Percentiles rank a stretch among this genome's conserved stretches.
These are phyloP conservation scores for Trichonephila clavata DNA, from an alignment of 1,140 invertebrate species.

Conservation along the genomic window DNA sequence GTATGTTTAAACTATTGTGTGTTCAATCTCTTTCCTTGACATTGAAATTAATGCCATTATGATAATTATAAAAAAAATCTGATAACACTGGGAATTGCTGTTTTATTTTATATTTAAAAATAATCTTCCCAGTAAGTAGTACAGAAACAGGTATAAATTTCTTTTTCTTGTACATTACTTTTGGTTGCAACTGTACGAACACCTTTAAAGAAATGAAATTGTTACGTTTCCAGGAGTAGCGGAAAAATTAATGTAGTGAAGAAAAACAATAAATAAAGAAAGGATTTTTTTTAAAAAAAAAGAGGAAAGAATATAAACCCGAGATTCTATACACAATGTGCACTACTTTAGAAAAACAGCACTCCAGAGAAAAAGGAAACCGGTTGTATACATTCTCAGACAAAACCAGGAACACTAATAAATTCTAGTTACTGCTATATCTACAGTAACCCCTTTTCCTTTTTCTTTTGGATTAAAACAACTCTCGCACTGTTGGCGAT, in stretches of 20 bases:
- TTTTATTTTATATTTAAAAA: too few species aligned
- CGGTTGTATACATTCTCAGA: background rate
- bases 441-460: constrained; percentile 22
- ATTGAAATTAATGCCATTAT: too few species aligned
- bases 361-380: constrained; percentile 16
- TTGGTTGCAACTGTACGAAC: too few species aligned
- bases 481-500: constrained; percentile 22
- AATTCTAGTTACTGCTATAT: constrained; percentile 40
- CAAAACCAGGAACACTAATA: constrained; percentile 48
- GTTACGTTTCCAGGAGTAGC: too few species aligned
- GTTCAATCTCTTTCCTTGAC: too few species aligned
- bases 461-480: constrained; percentile 37
- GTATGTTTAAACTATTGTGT: too few species aligned
- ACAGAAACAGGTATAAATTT: too few species aligned
- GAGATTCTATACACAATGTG: background rate
- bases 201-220: too few species aligned
- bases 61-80: too few species aligned
- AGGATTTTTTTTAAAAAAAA: background rate
- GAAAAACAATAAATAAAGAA: background rate
- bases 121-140: too few species aligned
- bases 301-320: background rate
- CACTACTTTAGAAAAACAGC: background rate
- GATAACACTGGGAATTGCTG: too few species aligned
- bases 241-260: background rate
- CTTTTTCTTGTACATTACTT: too few species aligned